Percentiles rank a stretch among this genome's conserved stretches.
These are phyloP conservation scores for Phataginus tricuspis DNA, from an alignment of 2,797 vertebrate genomes.

Conservation along the genomic window DNA sequence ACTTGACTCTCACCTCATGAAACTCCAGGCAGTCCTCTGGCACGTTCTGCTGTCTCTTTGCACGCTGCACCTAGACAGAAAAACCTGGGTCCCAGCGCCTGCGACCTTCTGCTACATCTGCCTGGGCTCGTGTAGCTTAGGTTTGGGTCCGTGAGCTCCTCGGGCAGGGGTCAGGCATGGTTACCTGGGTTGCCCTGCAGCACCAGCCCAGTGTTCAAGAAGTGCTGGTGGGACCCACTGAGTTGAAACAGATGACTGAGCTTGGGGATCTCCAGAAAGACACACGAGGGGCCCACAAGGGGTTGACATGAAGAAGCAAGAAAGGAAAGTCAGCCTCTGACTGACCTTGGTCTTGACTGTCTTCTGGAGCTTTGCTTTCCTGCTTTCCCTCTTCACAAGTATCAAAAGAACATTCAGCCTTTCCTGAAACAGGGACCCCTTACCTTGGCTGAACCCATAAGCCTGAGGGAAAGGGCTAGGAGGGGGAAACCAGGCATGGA, in stretches of 20 bases:
- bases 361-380: background rate
- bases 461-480: background rate
- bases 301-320: background rate
- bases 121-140: background rate
- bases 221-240: background rate
- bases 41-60: slow-evolving; percentile 61
- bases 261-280: slow-evolving; percentile 28
- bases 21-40: slow-evolving; percentile 71
- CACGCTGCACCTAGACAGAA: slow-evolving; percentile 66
- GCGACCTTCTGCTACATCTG: background rate
- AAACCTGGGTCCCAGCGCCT: background rate
- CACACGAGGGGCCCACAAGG: background rate
- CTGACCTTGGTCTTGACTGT: background rate
- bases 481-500: background rate
- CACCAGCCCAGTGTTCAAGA: background rate
- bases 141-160: background rate
- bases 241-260: background rate
- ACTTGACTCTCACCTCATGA: slow-evolving; percentile 57
- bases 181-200: background rate
- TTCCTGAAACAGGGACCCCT: background rate
- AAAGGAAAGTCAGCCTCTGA: background rate
- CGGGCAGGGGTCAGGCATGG: background rate
- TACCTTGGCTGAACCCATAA: background rate
- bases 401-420: background rate
- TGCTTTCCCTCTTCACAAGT: background rate